phyloP scores from a whole-genome alignment of 1,140 invertebrate genomes.

The Pinna nobilis region DNA sequence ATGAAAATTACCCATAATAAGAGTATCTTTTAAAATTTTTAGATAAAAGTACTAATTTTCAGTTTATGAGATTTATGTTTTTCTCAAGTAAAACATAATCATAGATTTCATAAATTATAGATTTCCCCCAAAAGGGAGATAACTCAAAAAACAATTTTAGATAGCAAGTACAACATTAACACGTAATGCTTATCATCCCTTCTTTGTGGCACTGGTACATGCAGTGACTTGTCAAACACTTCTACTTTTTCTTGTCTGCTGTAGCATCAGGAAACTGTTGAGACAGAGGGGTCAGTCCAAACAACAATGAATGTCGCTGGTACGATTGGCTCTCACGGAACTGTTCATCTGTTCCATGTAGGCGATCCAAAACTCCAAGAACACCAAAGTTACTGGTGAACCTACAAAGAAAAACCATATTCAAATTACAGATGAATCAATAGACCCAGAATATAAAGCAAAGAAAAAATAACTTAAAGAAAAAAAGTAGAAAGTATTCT shows the following conservation, averaged over 20 bases:
- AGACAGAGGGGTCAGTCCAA: conserved; percentile 85
- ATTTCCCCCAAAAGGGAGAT: no score
- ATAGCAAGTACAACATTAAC: background rate
- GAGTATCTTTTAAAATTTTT: no score
- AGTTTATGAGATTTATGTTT: no score
- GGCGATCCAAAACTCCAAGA: conserved; percentile 87
- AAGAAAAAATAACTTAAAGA: no score
- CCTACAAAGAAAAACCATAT: conserved; percentile 58
- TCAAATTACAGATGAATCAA: background rate
- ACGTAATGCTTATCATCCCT: background rate
- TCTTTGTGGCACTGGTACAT: background rate
- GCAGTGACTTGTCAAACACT: background rate
- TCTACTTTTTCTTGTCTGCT: conserved; percentile 60
- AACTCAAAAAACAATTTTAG: background rate
- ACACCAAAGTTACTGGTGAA: conserved; percentile 86
- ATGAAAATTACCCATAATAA: no score
- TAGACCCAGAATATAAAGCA: no score
- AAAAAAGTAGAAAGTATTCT: no score
- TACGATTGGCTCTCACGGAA: conserved; percentile 86
- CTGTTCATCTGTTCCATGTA: conserved; percentile 88
- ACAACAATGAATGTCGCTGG: conserved; percentile 85
- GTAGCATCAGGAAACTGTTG: conserved; percentile 84
- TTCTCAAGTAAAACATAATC: no score
- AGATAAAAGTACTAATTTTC: no score
- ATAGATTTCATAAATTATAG: no score